Evolutionary conservation across 2,888 invertebrate species (phyloP).

Genomic region (Neocrepidodera transversa): DNA sequence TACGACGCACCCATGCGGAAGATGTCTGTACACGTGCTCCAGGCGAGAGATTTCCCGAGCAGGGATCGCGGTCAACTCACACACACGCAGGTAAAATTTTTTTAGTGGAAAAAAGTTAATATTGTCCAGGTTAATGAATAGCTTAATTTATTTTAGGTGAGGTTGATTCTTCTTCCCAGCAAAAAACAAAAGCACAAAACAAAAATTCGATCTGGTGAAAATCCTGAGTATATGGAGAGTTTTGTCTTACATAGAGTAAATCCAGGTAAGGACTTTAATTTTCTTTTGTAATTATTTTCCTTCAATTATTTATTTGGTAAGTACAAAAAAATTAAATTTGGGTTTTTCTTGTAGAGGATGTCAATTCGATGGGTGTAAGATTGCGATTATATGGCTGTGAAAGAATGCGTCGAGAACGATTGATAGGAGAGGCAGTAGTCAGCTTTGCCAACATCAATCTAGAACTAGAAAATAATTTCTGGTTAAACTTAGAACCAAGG

Average conservation of each 20-base stretch:
- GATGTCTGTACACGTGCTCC: conserved; percentile 91
- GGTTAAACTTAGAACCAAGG: conserved; percentile 84
- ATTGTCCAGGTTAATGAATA: too few species aligned
- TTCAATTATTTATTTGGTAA: background rate
- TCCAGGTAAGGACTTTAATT: conserved; percentile 69
- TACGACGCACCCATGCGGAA: conserved; percentile 91
- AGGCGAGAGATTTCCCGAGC: conserved; percentile 82
- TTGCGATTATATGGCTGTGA: conserved; percentile 92
- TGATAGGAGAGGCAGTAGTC: conserved; percentile 90
- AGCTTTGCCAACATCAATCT: conserved; percentile 90
- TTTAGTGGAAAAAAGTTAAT: too few species aligned
- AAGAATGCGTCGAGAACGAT: conserved; percentile 88
- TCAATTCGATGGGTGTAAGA: conserved; percentile 89
- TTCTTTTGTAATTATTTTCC: background rate
- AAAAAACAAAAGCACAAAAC: conserved; percentile 96
- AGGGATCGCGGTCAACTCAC: conserved; percentile 72
- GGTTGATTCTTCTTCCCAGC: conserved; percentile 85
- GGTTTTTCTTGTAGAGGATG: conserved; percentile 73
- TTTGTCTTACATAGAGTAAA: conserved; percentile 90
- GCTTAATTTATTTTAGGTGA: conserved; percentile 70
- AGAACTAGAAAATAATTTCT: conserved; percentile 88
- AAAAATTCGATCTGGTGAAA: conserved; percentile 88
- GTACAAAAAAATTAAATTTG: too few species aligned
- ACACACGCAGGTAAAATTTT: conserved; percentile 68
- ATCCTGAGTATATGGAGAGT: conserved; percentile 92